These are phyloP conservation scores for Crematogaster levior DNA, from an alignment of 2,888 invertebrate species.

Conservation along the genomic window DNA sequence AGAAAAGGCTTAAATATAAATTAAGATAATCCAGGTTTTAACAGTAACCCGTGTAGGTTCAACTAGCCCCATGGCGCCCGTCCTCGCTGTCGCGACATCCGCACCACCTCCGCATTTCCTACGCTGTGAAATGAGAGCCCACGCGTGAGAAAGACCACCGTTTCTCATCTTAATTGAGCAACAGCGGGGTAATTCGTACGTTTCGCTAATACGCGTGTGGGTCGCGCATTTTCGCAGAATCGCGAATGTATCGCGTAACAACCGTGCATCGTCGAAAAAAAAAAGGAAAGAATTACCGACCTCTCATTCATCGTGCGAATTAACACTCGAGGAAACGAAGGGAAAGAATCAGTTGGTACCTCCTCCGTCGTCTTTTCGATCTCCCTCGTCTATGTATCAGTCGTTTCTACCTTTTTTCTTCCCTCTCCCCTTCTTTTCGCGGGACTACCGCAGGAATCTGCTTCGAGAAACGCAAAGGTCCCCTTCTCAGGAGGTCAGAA, in stretches of 20 bases:
- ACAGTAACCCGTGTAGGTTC: slow-evolving; percentile 25
- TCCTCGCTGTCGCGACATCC: slow-evolving; percentile 17
- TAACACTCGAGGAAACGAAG: slow-evolving; percentile 62
- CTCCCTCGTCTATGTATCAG: slow-evolving; percentile 6
- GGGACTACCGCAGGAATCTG: slow-evolving; percentile 61
- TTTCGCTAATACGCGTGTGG: slow-evolving; percentile 41
- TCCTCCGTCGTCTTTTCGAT: slow-evolving; percentile 2
- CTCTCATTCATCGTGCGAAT: slow-evolving; percentile 66
- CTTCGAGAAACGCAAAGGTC: slow-evolving; percentile 63
- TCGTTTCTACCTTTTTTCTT: slow-evolving; percentile 25
- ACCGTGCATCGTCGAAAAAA: slow-evolving; percentile 67
- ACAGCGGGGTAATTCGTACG: slow-evolving; percentile 68
- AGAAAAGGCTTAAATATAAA: slow-evolving; percentile 17
- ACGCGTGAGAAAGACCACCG: slow-evolving; percentile 24
- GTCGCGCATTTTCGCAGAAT: slow-evolving; percentile 66
- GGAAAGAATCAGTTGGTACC: slow-evolving; percentile 13
- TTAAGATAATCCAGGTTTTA: slow-evolving; percentile 37
- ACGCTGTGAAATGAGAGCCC: slow-evolving; percentile 28
- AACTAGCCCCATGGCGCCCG: slow-evolving; percentile 24
- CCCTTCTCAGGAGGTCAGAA: slow-evolving; percentile 66
- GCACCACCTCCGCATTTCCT: slow-evolving; percentile 59
- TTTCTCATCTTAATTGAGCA: slow-evolving; percentile 68
- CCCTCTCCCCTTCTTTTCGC: slow-evolving; percentile 10
- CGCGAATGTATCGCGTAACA: slow-evolving; percentile 69
- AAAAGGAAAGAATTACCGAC: slow-evolving; percentile 64